These are phyloP conservation scores for Heliocidaris tuberculata DNA, from an alignment of 35 echinoderm and acorn worm genomes.

Conservation along the genomic window DNA sequence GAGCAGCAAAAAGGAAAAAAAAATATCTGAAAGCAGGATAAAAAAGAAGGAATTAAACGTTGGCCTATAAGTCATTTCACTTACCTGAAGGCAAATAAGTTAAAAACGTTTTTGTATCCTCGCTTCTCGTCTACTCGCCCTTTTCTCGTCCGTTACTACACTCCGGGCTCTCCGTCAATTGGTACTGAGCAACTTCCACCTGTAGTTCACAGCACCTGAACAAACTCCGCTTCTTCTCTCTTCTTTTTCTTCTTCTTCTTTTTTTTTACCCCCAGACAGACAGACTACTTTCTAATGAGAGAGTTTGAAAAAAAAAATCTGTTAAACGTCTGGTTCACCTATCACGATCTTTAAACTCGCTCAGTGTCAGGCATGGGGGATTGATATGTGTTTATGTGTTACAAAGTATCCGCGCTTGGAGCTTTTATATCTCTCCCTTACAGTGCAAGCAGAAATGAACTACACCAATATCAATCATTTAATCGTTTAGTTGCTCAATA, in stretches of 20 bases:
- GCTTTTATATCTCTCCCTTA: background rate
- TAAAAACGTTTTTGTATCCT: background rate
- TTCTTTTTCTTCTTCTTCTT: background rate
- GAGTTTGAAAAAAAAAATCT: background rate
- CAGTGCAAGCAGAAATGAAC: background rate
- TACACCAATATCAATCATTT: background rate
- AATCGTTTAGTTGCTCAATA: background rate
- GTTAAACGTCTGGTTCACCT: background rate
- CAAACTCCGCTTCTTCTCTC: background rate
- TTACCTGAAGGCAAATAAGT: background rate
- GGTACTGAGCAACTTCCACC: background rate
- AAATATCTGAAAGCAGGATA: too few species aligned
- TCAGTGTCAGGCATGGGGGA: background rate
- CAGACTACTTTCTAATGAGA: background rate
- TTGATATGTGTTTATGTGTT: background rate
- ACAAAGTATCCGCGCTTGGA: background rate
- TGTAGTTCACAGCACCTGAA: background rate
- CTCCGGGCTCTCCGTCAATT: background rate
- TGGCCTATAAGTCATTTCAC: background rate
- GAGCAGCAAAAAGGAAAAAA: too few species aligned
- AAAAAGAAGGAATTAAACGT: too few species aligned
- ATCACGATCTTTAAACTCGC: background rate
- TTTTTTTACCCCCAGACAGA: background rate
- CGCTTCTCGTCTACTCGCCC: background rate
- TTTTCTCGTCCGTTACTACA: background rate